phyloP scores from a whole-genome alignment of 2,888 invertebrate species.

The Lasioglossum calceatum region DNA sequence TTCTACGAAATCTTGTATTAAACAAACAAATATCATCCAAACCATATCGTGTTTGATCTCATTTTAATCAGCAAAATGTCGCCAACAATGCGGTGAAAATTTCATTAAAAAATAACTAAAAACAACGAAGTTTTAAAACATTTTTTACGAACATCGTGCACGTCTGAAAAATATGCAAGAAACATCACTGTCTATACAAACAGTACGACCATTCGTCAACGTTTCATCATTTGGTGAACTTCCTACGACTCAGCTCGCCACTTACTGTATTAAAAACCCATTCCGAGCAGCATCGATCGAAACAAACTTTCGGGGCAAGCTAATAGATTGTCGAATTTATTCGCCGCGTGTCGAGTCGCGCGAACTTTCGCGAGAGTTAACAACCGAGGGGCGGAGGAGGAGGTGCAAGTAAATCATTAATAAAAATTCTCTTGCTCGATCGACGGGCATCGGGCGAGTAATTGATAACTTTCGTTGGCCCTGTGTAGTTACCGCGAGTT shows the following conservation, averaged over 20 bases:
- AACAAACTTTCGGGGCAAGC: not conserved
- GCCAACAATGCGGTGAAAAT: too few relatives aligned
- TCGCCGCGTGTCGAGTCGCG: not conserved
- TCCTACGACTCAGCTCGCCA: not conserved
- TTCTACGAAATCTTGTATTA: too few relatives aligned
- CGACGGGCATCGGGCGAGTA: constrained; percentile 4
- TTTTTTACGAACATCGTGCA: too few relatives aligned
- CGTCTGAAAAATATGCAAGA: too few relatives aligned
- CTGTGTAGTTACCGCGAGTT: not conserved
- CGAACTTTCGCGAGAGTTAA: not conserved
- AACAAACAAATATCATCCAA: too few relatives aligned
- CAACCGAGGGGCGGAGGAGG: not conserved
- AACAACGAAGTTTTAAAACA: too few relatives aligned
- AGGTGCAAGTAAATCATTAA: not conserved
- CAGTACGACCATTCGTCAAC: not conserved
- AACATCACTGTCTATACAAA: not conserved
- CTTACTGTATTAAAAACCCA: not conserved
- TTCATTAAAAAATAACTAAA: too few relatives aligned
- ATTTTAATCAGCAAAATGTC: too few relatives aligned
- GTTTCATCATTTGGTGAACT: not conserved
- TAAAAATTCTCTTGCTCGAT: not conserved
- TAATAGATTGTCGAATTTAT: not conserved
- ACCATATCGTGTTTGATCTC: too few relatives aligned
- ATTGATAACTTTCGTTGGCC: constrained; percentile 18
- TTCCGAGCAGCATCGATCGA: not conserved